Percentiles rank a stretch among this genome's conserved stretches.
phyloP scores from a whole-genome alignment of 2,113 vertebrate species.

The Rhinolophus ferrumequinum region DNA sequence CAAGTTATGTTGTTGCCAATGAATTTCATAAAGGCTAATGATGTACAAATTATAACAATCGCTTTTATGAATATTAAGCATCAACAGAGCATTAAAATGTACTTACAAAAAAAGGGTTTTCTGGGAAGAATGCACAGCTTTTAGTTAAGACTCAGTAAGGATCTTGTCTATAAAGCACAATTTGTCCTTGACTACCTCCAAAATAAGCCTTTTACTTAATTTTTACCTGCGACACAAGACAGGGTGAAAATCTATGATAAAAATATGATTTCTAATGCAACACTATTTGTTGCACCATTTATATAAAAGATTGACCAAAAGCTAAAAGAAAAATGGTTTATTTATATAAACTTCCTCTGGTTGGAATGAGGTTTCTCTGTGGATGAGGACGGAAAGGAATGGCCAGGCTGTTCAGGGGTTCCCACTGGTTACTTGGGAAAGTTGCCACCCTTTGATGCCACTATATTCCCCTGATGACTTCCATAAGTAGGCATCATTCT shows the following conservation, averaged over 20 bases:
- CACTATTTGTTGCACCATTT: not conserved
- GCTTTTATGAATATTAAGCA: not conserved
- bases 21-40: not conserved
- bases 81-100: not conserved
- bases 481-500: not conserved
- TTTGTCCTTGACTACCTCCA: not conserved
- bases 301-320: not conserved
- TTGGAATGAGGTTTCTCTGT: not conserved
- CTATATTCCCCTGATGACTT: not conserved
- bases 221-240: not conserved
- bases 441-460: not conserved
- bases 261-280: not conserved
- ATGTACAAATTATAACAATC: not conserved
- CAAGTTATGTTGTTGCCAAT: not conserved
- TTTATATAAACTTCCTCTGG: not conserved
- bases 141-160: too few relatives aligned
- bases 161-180: not conserved
- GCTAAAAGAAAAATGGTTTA: not conserved
- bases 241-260: not conserved
- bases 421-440: not conserved
- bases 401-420: not conserved
- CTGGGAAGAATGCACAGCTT: not conserved
- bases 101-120: constrained; percentile 11
- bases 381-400: not conserved
- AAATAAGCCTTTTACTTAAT: not conserved